Evolutionary conservation across 2,888 invertebrate genomes (phyloP).

Genomic region (Ophion ventricosus): DNA sequence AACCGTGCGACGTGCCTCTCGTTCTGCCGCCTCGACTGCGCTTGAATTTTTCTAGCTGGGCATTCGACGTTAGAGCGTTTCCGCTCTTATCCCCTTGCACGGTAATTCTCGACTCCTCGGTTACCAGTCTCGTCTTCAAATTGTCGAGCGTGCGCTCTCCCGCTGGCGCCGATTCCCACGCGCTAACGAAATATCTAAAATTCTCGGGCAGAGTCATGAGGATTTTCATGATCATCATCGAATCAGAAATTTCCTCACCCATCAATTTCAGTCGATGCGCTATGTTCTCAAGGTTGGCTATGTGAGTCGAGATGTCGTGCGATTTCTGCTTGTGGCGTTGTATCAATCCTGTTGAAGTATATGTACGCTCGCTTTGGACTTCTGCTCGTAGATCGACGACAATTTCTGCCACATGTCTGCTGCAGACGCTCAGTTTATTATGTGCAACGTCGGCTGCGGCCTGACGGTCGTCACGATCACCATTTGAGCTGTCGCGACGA

Average conservation of each 20-base stretch:
- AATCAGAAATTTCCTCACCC: constrained; percentile 63
- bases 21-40: no score
- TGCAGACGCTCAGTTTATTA: constrained; percentile 71
- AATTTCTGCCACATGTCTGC: constrained; percentile 75
- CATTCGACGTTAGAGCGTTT: constrained; percentile 16
- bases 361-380: constrained; percentile 70
- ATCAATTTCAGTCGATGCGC: constrained; percentile 58
- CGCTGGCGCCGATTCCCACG: constrained; percentile 63
- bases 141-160: constrained; percentile 59
- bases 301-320: constrained; percentile 67
- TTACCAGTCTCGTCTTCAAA: constrained; percentile 52
- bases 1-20: constrained; percentile 9
- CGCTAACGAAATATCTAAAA: constrained; percentile 68
- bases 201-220: constrained; percentile 65
- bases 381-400: constrained; percentile 71
- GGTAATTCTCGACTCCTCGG: constrained; percentile 20
- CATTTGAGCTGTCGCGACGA: constrained; percentile 69
- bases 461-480: constrained; percentile 70
- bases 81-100: constrained; percentile 17
- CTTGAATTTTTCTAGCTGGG: constrained; percentile 12
- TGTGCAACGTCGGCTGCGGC: constrained; percentile 67
- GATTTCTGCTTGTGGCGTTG: constrained; percentile 47
- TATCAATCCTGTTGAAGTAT: constrained; percentile 67
- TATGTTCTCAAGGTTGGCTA: constrained; percentile 67
- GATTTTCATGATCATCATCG: constrained; percentile 69